These are phyloP conservation scores for Pyrochroa serraticornis DNA, from an alignment of 2,888 invertebrate genomes.

Conservation along the genomic window DNA sequence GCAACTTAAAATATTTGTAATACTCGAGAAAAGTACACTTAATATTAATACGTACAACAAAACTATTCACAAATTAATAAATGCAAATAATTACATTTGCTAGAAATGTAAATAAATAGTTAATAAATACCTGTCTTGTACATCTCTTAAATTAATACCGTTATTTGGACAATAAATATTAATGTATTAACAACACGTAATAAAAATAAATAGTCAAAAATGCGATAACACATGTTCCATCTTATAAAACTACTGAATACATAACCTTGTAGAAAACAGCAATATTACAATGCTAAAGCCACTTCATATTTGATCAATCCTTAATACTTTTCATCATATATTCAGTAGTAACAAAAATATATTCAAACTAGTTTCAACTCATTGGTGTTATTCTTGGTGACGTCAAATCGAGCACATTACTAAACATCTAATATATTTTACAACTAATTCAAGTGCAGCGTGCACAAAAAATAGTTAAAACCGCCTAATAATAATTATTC, in stretches of 20 bases:
- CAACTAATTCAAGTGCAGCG: constrained; percentile 16
- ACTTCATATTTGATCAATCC: background rate
- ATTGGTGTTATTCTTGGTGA: constrained; percentile 13
- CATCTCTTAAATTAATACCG: constrained; percentile 29
- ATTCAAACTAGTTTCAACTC: constrained; percentile 8
- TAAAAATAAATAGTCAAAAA: constrained; percentile 22
- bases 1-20: constrained; percentile 14
- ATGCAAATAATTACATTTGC: constrained; percentile 30
- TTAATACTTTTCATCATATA: background rate
- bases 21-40: constrained; percentile 12
- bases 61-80: constrained; percentile 34
- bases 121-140: constrained; percentile 33
- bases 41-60: constrained; percentile 24
- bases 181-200: constrained; percentile 17
- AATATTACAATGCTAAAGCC: constrained; percentile 1
- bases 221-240: constrained; percentile 16
- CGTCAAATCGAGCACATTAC: constrained; percentile 7
- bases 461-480: constrained; percentile 18
- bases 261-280: constrained; percentile 4
- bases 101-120: constrained; percentile 35
- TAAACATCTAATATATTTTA: constrained; percentile 23
- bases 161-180: constrained; percentile 21
- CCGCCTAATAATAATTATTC: constrained; percentile 16
- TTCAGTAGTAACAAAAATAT: constrained; percentile 13
- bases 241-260: constrained; percentile 12